Conservation (phyloP, 1,140 invertebrate species). For the Megalopta genalis region DNA sequence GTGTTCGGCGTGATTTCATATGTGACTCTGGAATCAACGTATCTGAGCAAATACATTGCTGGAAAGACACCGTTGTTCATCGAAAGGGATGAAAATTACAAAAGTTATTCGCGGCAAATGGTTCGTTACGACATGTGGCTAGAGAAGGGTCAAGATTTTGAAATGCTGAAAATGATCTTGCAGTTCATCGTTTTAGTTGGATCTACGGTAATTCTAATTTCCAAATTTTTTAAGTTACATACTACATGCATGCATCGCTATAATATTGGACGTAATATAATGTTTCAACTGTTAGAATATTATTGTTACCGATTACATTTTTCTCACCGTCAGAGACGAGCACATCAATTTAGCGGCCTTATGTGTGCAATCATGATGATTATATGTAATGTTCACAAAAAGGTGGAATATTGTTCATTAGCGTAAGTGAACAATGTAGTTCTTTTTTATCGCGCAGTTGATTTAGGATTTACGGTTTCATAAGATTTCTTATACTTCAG, state of each 20-base stretch:
- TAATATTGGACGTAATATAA: background rate
- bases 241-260: background rate
- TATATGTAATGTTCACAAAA: slow-evolving; percentile 68
- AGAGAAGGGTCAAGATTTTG: slow-evolving; percentile 65
- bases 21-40: slow-evolving; percentile 66
- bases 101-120: slow-evolving; percentile 70
- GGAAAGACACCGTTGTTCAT: slow-evolving; percentile 65
- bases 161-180: slow-evolving; percentile 73
- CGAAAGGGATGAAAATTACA: slow-evolving; percentile 64
- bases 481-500: slow-evolving; percentile 58
- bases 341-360: slow-evolving; percentile 77
- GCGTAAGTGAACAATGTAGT: slow-evolving; percentile 54
- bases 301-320: slow-evolving; percentile 18
- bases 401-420: slow-evolving; percentile 63
- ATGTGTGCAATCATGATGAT: slow-evolving; percentile 70
- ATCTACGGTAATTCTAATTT: slow-evolving; percentile 64
- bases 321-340: slow-evolving; percentile 71
- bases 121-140: slow-evolving; percentile 70
- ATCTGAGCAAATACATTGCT: slow-evolving; percentile 73
- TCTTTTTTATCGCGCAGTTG: slow-evolving; percentile 1
- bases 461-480: slow-evolving; percentile 26
- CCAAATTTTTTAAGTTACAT: background rate
- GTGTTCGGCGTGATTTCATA: slow-evolving; percentile 69
- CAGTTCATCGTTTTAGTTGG: slow-evolving; percentile 71
- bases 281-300: background rate